A percentile compares a stretch with the other conserved stretches of the same genome.
Evolutionary conservation across 2,113 vertebrate genomes (phyloP).

Genomic region (Pseudonaja textilis): DNA sequence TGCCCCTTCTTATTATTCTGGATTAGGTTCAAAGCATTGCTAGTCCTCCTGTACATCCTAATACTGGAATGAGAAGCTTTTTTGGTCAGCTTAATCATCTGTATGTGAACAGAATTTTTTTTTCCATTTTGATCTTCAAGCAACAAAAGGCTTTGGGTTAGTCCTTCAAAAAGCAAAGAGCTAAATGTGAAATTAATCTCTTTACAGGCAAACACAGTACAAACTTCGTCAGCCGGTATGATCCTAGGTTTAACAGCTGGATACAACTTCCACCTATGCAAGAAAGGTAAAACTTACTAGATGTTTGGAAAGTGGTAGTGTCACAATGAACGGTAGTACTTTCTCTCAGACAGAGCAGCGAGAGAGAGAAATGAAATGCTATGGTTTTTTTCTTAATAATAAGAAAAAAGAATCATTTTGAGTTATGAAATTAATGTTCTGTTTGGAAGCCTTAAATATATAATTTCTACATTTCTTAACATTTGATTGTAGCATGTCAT

Average conservation of each 20-base stretch:
- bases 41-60: neutral
- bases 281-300: slow-evolving; percentile 84
- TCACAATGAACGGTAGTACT: slow-evolving; percentile 27
- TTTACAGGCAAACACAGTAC: slow-evolving; percentile 97
- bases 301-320: slow-evolving; percentile 33
- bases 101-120: slow-evolving; percentile 45
- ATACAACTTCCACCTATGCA: slow-evolving; percentile 99
- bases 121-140: slow-evolving; percentile 48
- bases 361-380: slow-evolving; percentile 6
- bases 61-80: neutral
- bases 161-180: slow-evolving; percentile 54
- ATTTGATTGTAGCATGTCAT: neutral
- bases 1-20: neutral
- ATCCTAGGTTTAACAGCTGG: slow-evolving; percentile 99
- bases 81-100: neutral
- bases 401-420: slow-evolving; percentile 22
- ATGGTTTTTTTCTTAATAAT: slow-evolving; percentile 28
- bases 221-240: slow-evolving; percentile 97
- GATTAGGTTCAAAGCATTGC: slow-evolving; percentile 24
- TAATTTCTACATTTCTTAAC: neutral
- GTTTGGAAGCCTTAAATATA: neutral
- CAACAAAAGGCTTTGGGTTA: slow-evolving; percentile 42
- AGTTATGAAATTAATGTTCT: neutral
- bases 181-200: slow-evolving; percentile 71
- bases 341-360: neutral